Evolutionary conservation across 64 coral and sea anemone genomes (phyloP).

Genomic region (Stichodactyla helianthus): DNA sequence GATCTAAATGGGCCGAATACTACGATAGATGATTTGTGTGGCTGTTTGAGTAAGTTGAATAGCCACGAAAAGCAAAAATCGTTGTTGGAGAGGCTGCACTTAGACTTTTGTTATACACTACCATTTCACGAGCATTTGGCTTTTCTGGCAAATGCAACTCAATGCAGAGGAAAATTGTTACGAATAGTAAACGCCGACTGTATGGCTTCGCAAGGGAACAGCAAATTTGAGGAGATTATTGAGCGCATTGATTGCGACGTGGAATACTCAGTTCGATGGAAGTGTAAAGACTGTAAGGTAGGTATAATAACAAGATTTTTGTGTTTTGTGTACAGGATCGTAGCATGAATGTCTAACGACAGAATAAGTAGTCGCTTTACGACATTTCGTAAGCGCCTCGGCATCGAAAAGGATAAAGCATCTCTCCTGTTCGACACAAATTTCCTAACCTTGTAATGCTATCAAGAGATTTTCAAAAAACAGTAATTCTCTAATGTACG

Average conservation of each 20-base stretch:
- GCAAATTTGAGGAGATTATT: slow-evolving; percentile 11
- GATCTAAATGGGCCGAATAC: background rate
- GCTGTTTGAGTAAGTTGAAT: background rate
- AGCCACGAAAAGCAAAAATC: slow-evolving; percentile 5
- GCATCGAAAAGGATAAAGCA: background rate
- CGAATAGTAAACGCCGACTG: background rate
- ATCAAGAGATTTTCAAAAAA: slow-evolving; percentile 18
- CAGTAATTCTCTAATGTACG: background rate
- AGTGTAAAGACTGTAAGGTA: slow-evolving; percentile 13
- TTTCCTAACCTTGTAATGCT: slow-evolving; percentile 13
- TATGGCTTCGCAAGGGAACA: slow-evolving; percentile 11
- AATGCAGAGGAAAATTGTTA: background rate
- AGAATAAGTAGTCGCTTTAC: background rate
- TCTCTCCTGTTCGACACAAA: background rate
- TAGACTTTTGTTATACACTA: background rate
- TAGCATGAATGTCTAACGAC: background rate
- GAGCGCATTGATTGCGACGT: background rate
- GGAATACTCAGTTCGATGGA: slow-evolving; percentile 21
- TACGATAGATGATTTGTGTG: background rate
- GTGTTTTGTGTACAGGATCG: background rate
- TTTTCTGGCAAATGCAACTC: background rate
- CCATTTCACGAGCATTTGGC: background rate
- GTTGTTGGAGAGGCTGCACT: slow-evolving; percentile 8
- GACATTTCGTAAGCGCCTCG: background rate
- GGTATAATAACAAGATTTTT: background rate